Percentiles rank a stretch among this genome's conserved stretches.
Conservation (phyloP, 2,113 vertebrate species). For the Regulus satrapa region DNA sequence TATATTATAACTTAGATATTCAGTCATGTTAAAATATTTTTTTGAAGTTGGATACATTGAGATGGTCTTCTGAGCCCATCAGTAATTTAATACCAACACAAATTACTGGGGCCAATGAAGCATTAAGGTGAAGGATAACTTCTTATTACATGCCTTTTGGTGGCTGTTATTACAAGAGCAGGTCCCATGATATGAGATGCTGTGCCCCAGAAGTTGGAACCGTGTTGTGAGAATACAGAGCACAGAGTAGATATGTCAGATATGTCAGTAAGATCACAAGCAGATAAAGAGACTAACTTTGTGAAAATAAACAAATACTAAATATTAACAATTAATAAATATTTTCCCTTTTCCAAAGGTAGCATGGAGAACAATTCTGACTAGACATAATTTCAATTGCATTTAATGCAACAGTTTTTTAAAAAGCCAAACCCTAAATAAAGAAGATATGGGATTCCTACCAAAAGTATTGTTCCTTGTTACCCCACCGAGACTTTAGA, state of each 20-base stretch:
- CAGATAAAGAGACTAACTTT: neutral
- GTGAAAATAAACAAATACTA: neutral
- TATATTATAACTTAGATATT: neutral
- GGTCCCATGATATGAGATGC: neutral
- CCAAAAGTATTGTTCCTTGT: neutral
- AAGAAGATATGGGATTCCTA: neutral
- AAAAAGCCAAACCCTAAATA: neutral
- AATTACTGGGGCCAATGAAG: neutral
- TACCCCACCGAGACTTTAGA: too few species aligned
- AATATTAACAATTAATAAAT: neutral
- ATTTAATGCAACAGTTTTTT: neutral
- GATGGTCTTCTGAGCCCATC: neutral
- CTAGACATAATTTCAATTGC: neutral
- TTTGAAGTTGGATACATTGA: neutral
- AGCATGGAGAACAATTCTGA: neutral
- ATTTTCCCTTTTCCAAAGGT: neutral
- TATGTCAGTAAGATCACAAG: neutral
- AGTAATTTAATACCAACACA: neutral
- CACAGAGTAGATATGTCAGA: neutral
- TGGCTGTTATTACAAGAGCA: neutral
- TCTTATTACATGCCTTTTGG: neutral
- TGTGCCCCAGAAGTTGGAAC: neutral
- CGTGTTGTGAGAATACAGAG: neutral
- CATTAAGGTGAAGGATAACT: neutral
- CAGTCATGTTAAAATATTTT: fast-evolving